Evolutionary conservation across 2,888 invertebrate genomes (phyloP), one percentile per base, ranked within the genome.

Genomic region (Acleris laterana): DNA sequence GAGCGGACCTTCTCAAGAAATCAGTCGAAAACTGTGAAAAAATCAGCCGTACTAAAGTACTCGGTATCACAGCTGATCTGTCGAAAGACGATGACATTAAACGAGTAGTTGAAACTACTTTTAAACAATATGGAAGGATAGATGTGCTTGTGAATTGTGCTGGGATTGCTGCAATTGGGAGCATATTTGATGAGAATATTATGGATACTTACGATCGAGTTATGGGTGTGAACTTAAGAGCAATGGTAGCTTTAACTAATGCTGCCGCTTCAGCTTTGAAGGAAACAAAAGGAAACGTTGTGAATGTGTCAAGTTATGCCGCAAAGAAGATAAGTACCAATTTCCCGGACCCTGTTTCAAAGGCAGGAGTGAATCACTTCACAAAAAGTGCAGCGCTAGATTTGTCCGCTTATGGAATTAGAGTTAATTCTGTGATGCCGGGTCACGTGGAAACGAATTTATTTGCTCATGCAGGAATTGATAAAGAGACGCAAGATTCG

Each of bases 301-400:
- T 76, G 1, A 76, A 74, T 48, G 64, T 76, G 0, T 74, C 76
- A 9, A 74, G 76, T 44, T 57, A 72, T 0, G 61, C 61, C 13
- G 68, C 63, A 1, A 60, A 58, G 16, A 48, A 52, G 1, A 42
- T 53, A 7, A 51, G 61, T 2, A 42, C 32, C 0, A 38, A 48
- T 32, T 50, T 69, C 16, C 59, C 71, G 1, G 96, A 96, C 78
- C 90, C 91, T 68, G 95, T 96, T 93, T 95, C 95, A 38, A 96
- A 96, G 84, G 89, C 95, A 46, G 95, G 95, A 5, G 75, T 96
- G n/a, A 96, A 96, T 82, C 96, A 96, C 76, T 93, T 96, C 70
- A 96, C 96, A 2, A 88, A 94, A 73, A 95, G 95, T 77, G 83
- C 94, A 9, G 96, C 96, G 16, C 81, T 96, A 59, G 96, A 94